Percentiles rank a stretch among this genome's conserved stretches.
Conservation (phyloP, 2,888 invertebrate genomes). For the Nebria brevicollis region DNA sequence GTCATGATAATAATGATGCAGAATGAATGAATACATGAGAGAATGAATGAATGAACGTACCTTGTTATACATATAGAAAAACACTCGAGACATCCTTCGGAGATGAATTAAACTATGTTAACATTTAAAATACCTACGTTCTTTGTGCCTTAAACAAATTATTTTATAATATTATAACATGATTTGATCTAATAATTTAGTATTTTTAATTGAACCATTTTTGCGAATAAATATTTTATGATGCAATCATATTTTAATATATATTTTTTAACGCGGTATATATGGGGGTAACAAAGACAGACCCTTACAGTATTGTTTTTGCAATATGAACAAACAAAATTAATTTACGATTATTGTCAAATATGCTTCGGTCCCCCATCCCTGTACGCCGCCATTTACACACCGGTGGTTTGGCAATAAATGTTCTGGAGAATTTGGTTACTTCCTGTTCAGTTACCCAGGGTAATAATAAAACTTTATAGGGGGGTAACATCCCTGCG, state of each 20-base stretch:
- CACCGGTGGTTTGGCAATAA: neutral
- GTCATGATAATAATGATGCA: neutral
- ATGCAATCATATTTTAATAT: too few species aligned
- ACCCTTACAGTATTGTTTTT: neutral
- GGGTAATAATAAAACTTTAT: constrained; percentile 1
- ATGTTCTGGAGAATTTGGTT: neutral
- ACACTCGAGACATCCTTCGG: neutral
- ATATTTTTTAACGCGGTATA: too few species aligned
- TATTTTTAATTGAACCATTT: too few species aligned
- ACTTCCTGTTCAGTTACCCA: constrained; percentile 1
- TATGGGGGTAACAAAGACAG: too few species aligned
- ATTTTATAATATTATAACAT: too few species aligned
- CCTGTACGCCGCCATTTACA: neutral
- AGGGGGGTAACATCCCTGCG: neutral
- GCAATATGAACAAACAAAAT: neutral
- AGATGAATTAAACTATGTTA: neutral
- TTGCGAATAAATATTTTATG: too few species aligned
- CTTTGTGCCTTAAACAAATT: too few species aligned
- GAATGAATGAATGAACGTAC: neutral
- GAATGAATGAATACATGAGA: neutral
- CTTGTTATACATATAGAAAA: too few species aligned
- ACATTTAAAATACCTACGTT: too few species aligned
- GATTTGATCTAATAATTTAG: too few species aligned
- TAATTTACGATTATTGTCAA: neutral
- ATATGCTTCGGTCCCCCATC: too few species aligned